Base-by-base conservation (phyloP, 2,888 invertebrate genomes). In the Drosophila mimetica region DNA sequence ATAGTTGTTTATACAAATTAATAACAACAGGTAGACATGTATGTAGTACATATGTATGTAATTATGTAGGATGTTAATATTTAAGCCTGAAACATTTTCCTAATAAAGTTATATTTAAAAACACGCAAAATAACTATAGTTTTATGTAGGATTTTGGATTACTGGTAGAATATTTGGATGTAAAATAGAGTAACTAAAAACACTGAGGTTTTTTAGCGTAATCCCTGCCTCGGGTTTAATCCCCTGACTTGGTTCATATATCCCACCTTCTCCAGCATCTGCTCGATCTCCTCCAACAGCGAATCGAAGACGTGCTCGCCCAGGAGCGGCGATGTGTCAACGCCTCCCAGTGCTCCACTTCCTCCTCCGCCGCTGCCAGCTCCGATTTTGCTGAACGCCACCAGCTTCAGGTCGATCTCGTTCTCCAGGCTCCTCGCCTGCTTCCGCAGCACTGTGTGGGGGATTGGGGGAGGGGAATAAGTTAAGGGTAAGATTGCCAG, bases 371-470 rank as follows among this genome's bases (percentile, higher is more conserved):
- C 63, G 61, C 93, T 90, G 74, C 95, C 95, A 53, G 97, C 95
- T 18, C 97, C 97, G 36, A 99, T 93, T 93, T 99, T 99, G 91
- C 98, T 98, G 90, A 98, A 97, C 6, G 97, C 96, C 2, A 99
- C 97, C 74, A 99, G 93, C 92, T 99, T 99, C 11, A 97, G 93
- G 91, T 99, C 99, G 80, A 99, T 97, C 91, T 98, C 99, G 93
- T 98, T 99, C 92, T 99, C 99, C 53, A 99, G 92, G 69, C 96
- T 95, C 65, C 99, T 93, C 1, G 99, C 99, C 92, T 98, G 97
- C 91, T 97, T 98, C 54, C 98, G 94, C 59, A 98, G 92, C 91
- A 97, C 98, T 89, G 47, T 25, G n/a, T 1, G 25, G 7, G 36
- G 3, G 3, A 30, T 41, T 4, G 14, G 14, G 9, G 0, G 11